phyloP scores from a whole-genome alignment of 1,140 invertebrate genomes.

The Drosophila insularis region DNA sequence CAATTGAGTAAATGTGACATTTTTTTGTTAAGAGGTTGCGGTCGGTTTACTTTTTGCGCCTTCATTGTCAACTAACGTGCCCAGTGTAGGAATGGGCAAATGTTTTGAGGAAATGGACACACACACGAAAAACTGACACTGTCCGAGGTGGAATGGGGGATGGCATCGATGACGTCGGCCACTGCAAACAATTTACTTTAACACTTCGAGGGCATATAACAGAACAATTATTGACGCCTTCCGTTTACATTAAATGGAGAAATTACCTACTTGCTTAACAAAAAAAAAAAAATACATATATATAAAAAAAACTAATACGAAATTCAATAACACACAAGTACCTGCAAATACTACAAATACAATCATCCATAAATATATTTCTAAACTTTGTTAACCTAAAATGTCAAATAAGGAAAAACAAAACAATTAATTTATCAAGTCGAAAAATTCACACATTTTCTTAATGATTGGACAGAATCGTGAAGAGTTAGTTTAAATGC shows the following conservation, averaged over 20 bases:
- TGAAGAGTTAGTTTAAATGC: too few relatives aligned
- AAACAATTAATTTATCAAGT: too few relatives aligned
- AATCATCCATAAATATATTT: too few relatives aligned
- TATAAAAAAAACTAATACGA: neutral
- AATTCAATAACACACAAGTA: neutral
- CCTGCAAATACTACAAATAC: too few relatives aligned
- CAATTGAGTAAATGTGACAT: slow-evolving; percentile 45
- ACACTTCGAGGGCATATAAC: slow-evolving; percentile 43
- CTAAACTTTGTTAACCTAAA: too few relatives aligned
- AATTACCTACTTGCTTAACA: neutral
- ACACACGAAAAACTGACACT: too few relatives aligned
- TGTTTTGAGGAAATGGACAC: neutral
- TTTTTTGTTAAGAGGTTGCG: slow-evolving; percentile 35
- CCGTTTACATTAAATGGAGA: slow-evolving; percentile 21
- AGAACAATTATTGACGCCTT: slow-evolving; percentile 19
- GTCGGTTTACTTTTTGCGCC: slow-evolving; percentile 24
- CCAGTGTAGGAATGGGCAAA: neutral
- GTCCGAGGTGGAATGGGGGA: slow-evolving; percentile 26
- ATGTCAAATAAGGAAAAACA: too few relatives aligned
- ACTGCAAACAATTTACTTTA: slow-evolving; percentile 51
- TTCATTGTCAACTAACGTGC: slow-evolving; percentile 17
- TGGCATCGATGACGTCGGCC: slow-evolving; percentile 19
- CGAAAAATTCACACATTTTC: too few relatives aligned
- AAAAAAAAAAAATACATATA: too few relatives aligned
- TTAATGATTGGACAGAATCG: too few relatives aligned